These are phyloP conservation scores for Melanotus villosus DNA, from an alignment of 2,888 invertebrate genomes.

Conservation along the genomic window DNA sequence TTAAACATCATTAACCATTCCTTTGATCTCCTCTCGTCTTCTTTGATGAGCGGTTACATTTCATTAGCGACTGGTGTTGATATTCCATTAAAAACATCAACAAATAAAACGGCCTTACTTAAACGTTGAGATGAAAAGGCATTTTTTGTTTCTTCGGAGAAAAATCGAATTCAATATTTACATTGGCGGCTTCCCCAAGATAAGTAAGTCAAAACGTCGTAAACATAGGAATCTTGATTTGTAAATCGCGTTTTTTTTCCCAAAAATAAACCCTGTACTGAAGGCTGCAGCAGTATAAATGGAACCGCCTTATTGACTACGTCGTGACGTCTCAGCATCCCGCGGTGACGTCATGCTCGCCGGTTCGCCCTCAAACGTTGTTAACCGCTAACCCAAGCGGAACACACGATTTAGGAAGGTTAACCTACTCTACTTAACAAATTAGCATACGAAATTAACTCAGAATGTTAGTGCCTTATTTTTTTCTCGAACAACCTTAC, in stretches of 20 bases:
- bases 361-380: constrained; percentile 8
- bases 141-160: background rate
- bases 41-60: constrained; percentile 1
- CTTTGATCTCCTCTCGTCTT: background rate
- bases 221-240: too few species aligned
- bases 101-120: too few species aligned
- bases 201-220: too few species aligned
- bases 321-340: constrained; percentile 52
- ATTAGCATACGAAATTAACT: constrained; percentile 12
- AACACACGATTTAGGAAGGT: constrained; percentile 18
- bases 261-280: constrained; percentile 35
- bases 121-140: background rate
- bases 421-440: constrained; percentile 18
- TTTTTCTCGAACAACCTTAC: background rate
- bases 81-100: background rate
- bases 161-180: too few species aligned
- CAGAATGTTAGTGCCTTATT: background rate
- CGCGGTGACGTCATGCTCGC: constrained; percentile 55
- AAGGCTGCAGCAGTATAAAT: constrained; percentile 55
- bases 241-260: too few species aligned
- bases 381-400: constrained; percentile 12
- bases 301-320: constrained; percentile 52
- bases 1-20: background rate
- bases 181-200: too few species aligned
- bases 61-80: constrained; percentile 2